Percentiles rank a stretch among this genome's conserved stretches.
phyloP scores from a whole-genome alignment of 2,797 vertebrate species.

The Phyllotis vaccarum region DNA sequence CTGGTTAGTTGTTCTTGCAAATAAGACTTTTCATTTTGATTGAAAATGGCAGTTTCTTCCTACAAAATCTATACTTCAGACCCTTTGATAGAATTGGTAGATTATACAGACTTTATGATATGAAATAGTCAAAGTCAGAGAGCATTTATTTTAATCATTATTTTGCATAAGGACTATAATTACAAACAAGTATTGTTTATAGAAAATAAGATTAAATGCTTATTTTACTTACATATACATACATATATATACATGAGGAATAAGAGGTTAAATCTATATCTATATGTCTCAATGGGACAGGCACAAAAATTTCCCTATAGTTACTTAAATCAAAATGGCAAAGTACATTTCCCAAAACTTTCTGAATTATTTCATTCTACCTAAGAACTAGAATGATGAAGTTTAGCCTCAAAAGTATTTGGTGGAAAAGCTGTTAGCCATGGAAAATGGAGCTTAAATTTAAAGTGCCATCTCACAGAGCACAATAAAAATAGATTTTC shows the following conservation, averaged over 20 bases:
- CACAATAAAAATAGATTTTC: constrained; percentile 82
- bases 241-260: not conserved
- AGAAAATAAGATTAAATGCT: not conserved
- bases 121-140: not conserved
- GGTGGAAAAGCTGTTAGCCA: constrained; percentile 75
- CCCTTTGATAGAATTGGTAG: not conserved
- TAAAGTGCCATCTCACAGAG: constrained; percentile 78
- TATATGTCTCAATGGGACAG: constrained; percentile 45
- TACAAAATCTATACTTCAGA: constrained; percentile 47
- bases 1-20: constrained; percentile 43
- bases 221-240: constrained; percentile 26
- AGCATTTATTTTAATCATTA: not conserved
- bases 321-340: constrained; percentile 66
- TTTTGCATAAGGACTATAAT: constrained; percentile 38
- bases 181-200: not conserved
- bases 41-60: constrained; percentile 31
- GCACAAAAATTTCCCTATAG: constrained; percentile 38
- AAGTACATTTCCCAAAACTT: constrained; percentile 67
- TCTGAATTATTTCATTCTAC: constrained; percentile 72
- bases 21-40: constrained; percentile 65
- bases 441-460: constrained; percentile 80
- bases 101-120: constrained; percentile 7
- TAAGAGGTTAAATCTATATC: not conserved
- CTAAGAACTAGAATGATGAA: constrained; percentile 70
- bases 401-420: constrained; percentile 73